A percentile compares a stretch with the other conserved stretches of the same genome.
Conservation (phyloP, 2,888 invertebrate species). For the Heliconius ethilla region DNA sequence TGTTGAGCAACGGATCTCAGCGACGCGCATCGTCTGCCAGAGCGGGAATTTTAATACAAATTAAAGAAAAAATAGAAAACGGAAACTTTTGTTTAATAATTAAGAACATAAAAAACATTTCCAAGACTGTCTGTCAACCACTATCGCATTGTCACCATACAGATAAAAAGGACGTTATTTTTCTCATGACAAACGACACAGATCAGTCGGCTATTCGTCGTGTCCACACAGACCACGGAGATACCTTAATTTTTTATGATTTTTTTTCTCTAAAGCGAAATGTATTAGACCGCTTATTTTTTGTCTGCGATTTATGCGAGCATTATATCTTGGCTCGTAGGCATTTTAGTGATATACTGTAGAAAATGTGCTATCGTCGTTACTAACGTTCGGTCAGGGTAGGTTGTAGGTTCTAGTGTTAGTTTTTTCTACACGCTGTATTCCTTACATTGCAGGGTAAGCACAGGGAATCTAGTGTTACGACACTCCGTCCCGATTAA, state of each 20-base stretch:
- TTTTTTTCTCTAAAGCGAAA: conserved; percentile 65
- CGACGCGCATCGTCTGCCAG: neutral
- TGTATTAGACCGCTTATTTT: conserved; percentile 60
- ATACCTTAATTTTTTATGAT: conserved; percentile 67
- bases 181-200: conserved; percentile 64
- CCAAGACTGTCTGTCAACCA: conserved; percentile 9
- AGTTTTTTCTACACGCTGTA: neutral
- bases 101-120: neutral
- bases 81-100: neutral
- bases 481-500: too few relatives aligned
- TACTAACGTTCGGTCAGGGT: neutral
- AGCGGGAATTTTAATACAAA: neutral
- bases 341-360: conserved; percentile 15
- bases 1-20: neutral
- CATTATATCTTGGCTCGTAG: conserved; percentile 20
- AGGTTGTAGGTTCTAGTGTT: neutral
- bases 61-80: neutral
- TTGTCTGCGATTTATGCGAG: conserved; percentile 54
- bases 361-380: neutral
- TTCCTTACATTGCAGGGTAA: too few relatives aligned
- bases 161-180: conserved; percentile 42
- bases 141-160: conserved; percentile 13
- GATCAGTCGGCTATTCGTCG: conserved; percentile 63
- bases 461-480: too few relatives aligned
- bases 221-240: conserved; percentile 49